These are phyloP conservation scores for Heterotilapia buettikoferi DNA, from an alignment of 2,113 vertebrate genomes.

Conservation along the genomic window DNA sequence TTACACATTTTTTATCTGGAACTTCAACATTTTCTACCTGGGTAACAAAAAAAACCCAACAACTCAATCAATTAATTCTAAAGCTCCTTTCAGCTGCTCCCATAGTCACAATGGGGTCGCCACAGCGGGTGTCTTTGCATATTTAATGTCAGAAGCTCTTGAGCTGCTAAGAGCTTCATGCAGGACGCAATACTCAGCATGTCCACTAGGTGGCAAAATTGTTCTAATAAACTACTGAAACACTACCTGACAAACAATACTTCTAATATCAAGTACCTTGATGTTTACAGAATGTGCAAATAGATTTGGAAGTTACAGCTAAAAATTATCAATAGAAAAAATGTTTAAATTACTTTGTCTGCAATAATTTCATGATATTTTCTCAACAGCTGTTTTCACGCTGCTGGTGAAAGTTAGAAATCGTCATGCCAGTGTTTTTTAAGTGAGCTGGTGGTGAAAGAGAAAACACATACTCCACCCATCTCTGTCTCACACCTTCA, in stretches of 20 bases:
- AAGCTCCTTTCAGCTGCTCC: neutral
- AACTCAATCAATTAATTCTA: neutral
- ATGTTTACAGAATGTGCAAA: neutral
- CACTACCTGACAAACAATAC: neutral
- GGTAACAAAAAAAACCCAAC: fast-evolving
- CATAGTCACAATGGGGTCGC: neutral
- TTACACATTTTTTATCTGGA: neutral
- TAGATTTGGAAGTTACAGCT: neutral
- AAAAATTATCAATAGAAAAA: neutral
- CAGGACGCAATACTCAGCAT: neutral
- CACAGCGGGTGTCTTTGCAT: neutral
- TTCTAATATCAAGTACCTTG: neutral
- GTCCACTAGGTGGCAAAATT: slow-evolving; percentile 35
- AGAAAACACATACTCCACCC: neutral
- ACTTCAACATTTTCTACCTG: neutral
- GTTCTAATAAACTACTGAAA: neutral
- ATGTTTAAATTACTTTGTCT: neutral
- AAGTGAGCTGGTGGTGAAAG: neutral
- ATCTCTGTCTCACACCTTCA: neutral
- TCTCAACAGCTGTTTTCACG: neutral
- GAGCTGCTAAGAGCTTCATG: neutral
- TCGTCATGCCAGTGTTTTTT: neutral
- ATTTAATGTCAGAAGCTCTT: neutral
- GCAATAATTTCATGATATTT: neutral
- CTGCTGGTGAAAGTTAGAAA: neutral